Base-by-base conservation (phyloP, 2,888 invertebrate species). In the Tipula lateralis region DNA sequence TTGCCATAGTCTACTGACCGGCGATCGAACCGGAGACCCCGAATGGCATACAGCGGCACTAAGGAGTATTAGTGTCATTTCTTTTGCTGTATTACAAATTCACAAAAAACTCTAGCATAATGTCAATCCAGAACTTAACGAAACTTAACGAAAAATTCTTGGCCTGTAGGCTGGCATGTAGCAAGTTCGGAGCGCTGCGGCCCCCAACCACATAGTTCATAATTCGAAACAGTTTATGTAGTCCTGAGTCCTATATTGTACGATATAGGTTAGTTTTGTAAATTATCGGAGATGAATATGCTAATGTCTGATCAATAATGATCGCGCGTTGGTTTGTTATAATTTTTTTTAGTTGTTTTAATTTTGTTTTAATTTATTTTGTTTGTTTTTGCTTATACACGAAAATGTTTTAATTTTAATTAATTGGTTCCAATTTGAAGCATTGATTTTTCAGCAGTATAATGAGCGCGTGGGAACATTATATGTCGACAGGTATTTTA, bases 351-450 rank as follows among this genome's bases (percentile, higher is more conserved):
- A 32, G 7, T 39, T 19, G 19, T 16, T 16, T 44, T 50, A 5
- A 9, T 24, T 66, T 66, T 66, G 0, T 66, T 66, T 39, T 24
- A 24, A 66, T 66, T 66, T 66, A 66, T 66, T 19, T 66, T 66
- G 24, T 66, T 66, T 66, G 66, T 66, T 66, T 66, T 66, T 66
- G 66, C 66, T 66, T 66, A 66, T 66, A 66, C 66, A 66, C 66
- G n/a, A 66, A 66, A 66, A 66, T 66, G 66, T 19, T 66, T 66
- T 66, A 66, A 66, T 66, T 66, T 66, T 66, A 66, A 66, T 66
- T 66, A 66, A 66, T 66, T 66, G 66, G 66, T 66, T 66, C 9
- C 66, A 66, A 9, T n/a, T 24, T 24, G 24, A 24, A 66, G 9
- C 24, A 9, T 19, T 66, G 66, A 4, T 66, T 66, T 24, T 66